Base-by-base conservation (phyloP, 2,888 invertebrate species). In the Blomia tropicalis region DNA sequence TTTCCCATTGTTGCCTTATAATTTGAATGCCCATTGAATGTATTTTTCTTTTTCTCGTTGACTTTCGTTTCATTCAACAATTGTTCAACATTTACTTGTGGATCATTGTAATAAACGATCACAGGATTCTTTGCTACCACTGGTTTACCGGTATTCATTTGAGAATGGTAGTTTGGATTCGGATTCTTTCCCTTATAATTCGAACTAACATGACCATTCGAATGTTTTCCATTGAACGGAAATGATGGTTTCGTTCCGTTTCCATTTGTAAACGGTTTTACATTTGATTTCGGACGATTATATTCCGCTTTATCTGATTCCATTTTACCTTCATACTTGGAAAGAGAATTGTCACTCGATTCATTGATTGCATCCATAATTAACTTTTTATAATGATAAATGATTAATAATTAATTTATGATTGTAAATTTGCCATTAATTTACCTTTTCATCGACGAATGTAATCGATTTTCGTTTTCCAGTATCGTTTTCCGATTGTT, bases 361-460 rank as follows among this genome's bases (percentile, higher is more conserved):
- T n/a, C n/a, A n/a, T n/a, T n/a, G n/a, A n/a, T n/a, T n/a, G 56
- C 56, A 25, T 56, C 29, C 14, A 27, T n/a, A 56, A 56, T 56
- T 22, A 56, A 11, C 56, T 51, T 3, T 4, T 25, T 17, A 51
- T 47, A n/a, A n/a, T n/a, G n/a, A n/a, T n/a, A 47, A 47, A 51
- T 51, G 2, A n/a, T 51, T 19, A 29, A 51, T n/a, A 7, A 51
- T n/a, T 17, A 47, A 47, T 23, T 7, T 2, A 51, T 27, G 17
- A 51, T 2, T 14, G 22, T n/a, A 14, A 25, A 51, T 17, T 47
- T 5, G 17, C 22, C 5, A 47, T 5, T 23, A 4, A 54, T 30
- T 30, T 31, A 56, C 56, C 56, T 56, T 56, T 25, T 56, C 56
- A 31, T 56, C 56, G 4, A 56, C 56, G 29, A 56, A 56, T 31